phyloP scores from a whole-genome alignment of 2,888 invertebrate genomes.

The Galerucella nymphaeae region DNA sequence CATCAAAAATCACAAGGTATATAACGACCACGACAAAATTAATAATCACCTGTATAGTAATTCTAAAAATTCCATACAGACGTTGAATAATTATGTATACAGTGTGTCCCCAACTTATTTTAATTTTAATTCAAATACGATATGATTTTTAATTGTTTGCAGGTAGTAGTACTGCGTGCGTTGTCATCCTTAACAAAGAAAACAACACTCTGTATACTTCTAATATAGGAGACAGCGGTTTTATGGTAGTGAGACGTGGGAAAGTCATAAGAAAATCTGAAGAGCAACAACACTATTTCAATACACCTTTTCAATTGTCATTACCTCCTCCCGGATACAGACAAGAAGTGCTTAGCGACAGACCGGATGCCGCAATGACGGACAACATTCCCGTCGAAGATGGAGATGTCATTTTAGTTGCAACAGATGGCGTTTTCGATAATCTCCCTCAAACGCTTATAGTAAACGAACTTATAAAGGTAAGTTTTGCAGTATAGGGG shows the following conservation, averaged over 20 bases:
- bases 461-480: slow-evolving; percentile 84
- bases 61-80: background rate
- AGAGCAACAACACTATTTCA: slow-evolving; percentile 99
- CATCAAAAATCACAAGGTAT: background rate
- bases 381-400: slow-evolving; percentile 89
- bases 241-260: slow-evolving; percentile 89
- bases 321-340: slow-evolving; percentile 92
- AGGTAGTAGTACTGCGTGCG: slow-evolving; percentile 98
- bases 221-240: slow-evolving; percentile 99
- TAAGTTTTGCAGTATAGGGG: slow-evolving; percentile 52
- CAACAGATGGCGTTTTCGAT: slow-evolving; percentile 98
- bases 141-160: slow-evolving; percentile 49
- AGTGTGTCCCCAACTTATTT: too few relatives aligned
- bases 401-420: slow-evolving; percentile 94
- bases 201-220: slow-evolving; percentile 93
- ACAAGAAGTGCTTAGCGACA: slow-evolving; percentile 89
- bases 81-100: background rate
- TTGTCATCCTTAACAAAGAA: slow-evolving; percentile 91
- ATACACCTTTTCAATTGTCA: slow-evolving; percentile 97
- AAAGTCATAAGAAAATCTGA: slow-evolving; percentile 91
- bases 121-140: background rate
- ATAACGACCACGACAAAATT: background rate
- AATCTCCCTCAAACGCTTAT: slow-evolving; percentile 94
- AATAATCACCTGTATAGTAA: background rate
- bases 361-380: slow-evolving; percentile 92